Percentiles rank a stretch among this genome's conserved stretches.
These are phyloP conservation scores for Pampusana beccarii DNA, from an alignment of 2,113 vertebrate genomes.

Conservation along the genomic window DNA sequence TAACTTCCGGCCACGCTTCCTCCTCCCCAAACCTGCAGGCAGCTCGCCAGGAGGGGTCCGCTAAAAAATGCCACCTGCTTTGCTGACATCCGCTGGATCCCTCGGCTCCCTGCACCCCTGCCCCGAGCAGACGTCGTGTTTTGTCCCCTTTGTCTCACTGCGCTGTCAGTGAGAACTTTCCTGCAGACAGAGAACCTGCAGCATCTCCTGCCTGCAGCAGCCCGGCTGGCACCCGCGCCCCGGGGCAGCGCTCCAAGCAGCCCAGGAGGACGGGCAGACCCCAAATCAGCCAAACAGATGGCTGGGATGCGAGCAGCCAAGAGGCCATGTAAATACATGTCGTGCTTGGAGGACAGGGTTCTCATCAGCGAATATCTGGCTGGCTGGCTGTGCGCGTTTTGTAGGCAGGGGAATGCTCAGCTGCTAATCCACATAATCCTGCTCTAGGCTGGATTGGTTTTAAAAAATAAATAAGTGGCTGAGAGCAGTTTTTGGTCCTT, in stretches of 20 bases:
- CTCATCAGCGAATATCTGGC: neutral
- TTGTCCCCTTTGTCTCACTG: neutral
- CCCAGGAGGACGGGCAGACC: neutral
- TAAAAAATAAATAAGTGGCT: conserved; percentile 49
- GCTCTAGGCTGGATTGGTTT: conserved; percentile 35
- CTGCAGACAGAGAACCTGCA: neutral
- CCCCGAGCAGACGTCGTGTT: neutral
- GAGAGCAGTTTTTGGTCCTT: conserved; percentile 29
- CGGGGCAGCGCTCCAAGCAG: neutral
- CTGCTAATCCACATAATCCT: conserved; percentile 57
- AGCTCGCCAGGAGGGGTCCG: neutral
- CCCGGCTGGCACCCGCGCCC: neutral
- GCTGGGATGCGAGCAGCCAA: conserved; percentile 10
- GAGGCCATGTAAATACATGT: conserved; percentile 11
- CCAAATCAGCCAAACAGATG: neutral
- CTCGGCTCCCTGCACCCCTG: neutral
- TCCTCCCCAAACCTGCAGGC: neutral
- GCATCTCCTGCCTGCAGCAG: neutral
- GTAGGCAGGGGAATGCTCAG: conserved; percentile 36
- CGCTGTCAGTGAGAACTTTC: neutral
- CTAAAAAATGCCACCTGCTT: neutral
- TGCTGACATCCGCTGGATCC: neutral
- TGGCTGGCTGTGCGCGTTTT: neutral
- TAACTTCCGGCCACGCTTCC: neutral
- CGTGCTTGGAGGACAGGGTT: conserved; percentile 22